Conservation (phyloP, 2,888 invertebrate species). For the Anthophora plumipes region DNA sequence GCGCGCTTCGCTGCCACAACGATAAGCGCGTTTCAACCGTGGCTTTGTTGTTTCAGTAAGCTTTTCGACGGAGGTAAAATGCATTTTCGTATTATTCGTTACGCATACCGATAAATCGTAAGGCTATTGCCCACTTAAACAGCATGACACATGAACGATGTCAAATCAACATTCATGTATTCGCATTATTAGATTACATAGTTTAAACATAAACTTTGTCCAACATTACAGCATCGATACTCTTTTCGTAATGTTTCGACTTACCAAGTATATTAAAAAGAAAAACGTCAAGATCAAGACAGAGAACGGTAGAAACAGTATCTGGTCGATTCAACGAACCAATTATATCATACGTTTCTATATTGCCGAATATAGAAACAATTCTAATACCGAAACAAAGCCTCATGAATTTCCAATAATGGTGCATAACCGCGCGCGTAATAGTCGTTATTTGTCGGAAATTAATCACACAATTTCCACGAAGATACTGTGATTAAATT, state of each 20-base stretch:
- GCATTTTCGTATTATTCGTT: constrained; percentile 47
- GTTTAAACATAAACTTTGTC: too few species aligned
- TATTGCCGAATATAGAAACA: constrained; percentile 39
- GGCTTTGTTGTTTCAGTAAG: constrained; percentile 28
- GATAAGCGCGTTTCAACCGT: constrained; percentile 15
- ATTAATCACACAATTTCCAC: constrained; percentile 51
- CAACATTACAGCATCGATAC: too few species aligned
- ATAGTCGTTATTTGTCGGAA: constrained; percentile 40
- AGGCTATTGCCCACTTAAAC: too few species aligned
- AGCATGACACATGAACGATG: too few species aligned
- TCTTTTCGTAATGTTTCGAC: not conserved
- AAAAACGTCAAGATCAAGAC: constrained; percentile 23
- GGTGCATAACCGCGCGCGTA: not conserved
- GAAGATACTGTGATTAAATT: constrained; percentile 15
- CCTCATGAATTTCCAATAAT: constrained; percentile 42
- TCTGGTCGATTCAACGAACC: constrained; percentile 30
- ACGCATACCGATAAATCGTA: constrained; percentile 3
- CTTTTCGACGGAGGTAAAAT: not conserved
- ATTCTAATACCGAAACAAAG: constrained; percentile 42
- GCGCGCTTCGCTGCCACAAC: not conserved
- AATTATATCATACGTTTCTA: constrained; percentile 30
- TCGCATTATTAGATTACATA: too few species aligned
- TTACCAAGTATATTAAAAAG: constrained; percentile 28
- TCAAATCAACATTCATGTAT: too few species aligned
- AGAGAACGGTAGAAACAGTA: not conserved